These are phyloP conservation scores for Dicaeum eximium DNA, from an alignment of 2,113 vertebrate genomes.

Conservation along the genomic window DNA sequence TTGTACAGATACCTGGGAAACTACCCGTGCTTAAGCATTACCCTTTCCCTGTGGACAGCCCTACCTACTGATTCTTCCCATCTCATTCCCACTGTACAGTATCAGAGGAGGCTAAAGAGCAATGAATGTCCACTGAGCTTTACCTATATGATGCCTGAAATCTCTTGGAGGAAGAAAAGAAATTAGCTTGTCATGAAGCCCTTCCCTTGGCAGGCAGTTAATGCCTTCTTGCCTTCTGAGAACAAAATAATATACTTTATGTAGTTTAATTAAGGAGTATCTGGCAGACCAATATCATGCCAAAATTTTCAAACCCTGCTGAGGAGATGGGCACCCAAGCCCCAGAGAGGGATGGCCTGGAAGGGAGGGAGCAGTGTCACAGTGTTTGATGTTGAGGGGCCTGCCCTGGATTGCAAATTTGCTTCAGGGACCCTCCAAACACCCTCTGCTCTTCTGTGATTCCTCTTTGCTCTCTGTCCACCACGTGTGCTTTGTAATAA, in stretches of 20 bases:
- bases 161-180: neutral
- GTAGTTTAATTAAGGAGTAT: neutral
- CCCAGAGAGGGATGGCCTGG: neutral
- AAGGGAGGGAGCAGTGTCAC: fast-evolving
- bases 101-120: neutral
- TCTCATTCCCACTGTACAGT: neutral
- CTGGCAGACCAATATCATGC: neutral
- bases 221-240: neutral
- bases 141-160: neutral
- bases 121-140: neutral
- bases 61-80: neutral
- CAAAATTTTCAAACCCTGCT: neutral
- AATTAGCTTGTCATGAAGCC: neutral
- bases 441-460: neutral
- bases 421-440: neutral
- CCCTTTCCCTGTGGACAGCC: neutral
- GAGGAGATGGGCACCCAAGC: neutral
- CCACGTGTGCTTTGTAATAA: neutral
- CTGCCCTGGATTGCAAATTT: neutral
- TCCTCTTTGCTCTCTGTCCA: neutral
- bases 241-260: neutral
- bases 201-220: neutral
- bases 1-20: neutral
- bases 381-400: neutral
- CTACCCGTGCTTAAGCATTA: neutral